Percentiles rank a stretch among this genome's conserved stretches.
These are phyloP conservation scores for Paramormyrops hopkinsi DNA, from an alignment of 2,797 vertebrate genomes.

Conservation along the genomic window DNA sequence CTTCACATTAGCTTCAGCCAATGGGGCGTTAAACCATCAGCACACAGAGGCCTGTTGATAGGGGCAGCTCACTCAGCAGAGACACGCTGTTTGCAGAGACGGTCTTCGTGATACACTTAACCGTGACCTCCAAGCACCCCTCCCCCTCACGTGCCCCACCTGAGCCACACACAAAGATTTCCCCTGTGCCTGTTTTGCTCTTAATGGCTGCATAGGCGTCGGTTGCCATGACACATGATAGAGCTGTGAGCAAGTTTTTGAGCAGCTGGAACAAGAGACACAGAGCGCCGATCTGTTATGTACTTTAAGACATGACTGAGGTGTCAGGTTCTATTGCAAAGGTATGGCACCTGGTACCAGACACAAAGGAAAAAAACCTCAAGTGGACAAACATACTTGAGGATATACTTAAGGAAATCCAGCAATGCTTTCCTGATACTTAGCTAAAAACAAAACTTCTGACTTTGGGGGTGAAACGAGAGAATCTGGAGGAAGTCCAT, in stretches of 20 bases:
- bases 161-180: neutral
- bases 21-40: neutral
- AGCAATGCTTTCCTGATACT: neutral
- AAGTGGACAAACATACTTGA: neutral
- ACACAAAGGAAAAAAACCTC: neutral
- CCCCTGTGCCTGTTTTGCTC: neutral
- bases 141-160: neutral
- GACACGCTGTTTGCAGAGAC: neutral
- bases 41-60: neutral
- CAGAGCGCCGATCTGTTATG: conserved; percentile 25
- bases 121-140: neutral
- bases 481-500: neutral
- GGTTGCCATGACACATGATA: neutral
- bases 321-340: conserved; percentile 22
- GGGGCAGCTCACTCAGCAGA: neutral
- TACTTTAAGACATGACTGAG: conserved; percentile 1
- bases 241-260: neutral
- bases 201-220: neutral
- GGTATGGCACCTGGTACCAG: neutral
- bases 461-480: neutral
- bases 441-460: neutral
- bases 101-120: neutral
- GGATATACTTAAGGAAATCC: neutral
- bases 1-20: neutral
- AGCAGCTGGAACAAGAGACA: conserved; percentile 37